Base-by-base conservation (phyloP, 2,113 vertebrate species). In the Labeo rohita region DNA sequence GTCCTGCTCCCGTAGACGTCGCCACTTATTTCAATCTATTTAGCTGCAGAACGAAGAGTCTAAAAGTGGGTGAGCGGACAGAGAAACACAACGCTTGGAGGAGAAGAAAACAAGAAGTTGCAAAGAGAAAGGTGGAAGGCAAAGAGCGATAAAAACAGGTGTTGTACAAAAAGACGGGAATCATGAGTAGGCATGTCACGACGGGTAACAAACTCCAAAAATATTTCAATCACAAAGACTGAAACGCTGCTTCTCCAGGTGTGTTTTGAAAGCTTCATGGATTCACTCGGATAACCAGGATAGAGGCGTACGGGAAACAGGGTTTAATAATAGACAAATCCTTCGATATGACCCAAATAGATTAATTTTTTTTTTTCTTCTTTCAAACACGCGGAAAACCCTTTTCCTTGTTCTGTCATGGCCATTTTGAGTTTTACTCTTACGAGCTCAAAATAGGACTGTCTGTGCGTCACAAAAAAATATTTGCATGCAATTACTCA, bases 281-380 rank as follows among this genome's bases (percentile, higher is more conserved):
- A 43, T 65, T 59, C 43, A 49, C 43, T 4, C 61, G 45, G 61
- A 50, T 65, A 49, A 47, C n/a, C 3, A 3, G 54, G 36, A 63
- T 80, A 56, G 78, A 80, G 36, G 52, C 18, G 11, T 54, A 56
- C 2, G 4, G 49, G 52, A 59, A 80, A 45, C 54, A 12, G 36
- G 77, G 54, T 80, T 61, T 80, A 63, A 47, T 65, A 80, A 61
- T 61, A 80, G 79, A 65, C 43, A 49, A 18, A 80, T n/a, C n/a
- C 43, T 80, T 49, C 39, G 8, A 49, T 49, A 47, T 65, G 79
- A 65, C 79, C 79, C 18, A 80, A 39, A 80, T 80, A 80, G 9
- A 80, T 15, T 1, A n/a, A n/a, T 61, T 3, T n/a, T n/a, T 39
- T 59, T 61, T n/a, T 61, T 61, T 16, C 21, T 59, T 21, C 56